phyloP scores from a whole-genome alignment of 2,888 invertebrate species.

The Eueremaeus valkanovi region DNA sequence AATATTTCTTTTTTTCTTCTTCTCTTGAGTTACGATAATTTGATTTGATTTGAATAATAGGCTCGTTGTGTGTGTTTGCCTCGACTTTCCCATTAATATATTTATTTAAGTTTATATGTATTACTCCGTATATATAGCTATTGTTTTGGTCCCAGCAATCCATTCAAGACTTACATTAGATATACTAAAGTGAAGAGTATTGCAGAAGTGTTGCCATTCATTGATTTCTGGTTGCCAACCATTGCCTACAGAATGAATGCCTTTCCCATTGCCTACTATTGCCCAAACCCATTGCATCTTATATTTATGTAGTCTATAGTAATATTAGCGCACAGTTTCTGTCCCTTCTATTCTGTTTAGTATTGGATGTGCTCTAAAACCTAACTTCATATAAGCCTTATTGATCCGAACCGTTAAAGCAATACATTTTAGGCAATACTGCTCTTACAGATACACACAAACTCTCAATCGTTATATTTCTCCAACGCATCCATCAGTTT shows the following conservation, averaged over 20 bases:
- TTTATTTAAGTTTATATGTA: neutral
- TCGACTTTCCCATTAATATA: too few species aligned
- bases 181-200: conserved; percentile 2
- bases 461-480: too few species aligned
- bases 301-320: conserved; percentile 1
- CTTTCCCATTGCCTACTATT: too few species aligned
- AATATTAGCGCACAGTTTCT: neutral
- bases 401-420: conserved; percentile 15
- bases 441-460: neutral
- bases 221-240: conserved; percentile 16
- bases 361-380: neutral
- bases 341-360: neutral
- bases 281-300: neutral
- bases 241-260: too few species aligned
- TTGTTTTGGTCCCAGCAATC: neutral
- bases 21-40: too few species aligned
- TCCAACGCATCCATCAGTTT: neutral
- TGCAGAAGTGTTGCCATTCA: conserved; percentile 15
- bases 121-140: neutral
- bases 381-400: neutral
- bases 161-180: neutral
- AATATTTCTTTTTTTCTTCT: too few species aligned
- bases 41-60: too few species aligned
- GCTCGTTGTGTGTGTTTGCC: too few species aligned
- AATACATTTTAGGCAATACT: conserved; percentile 5